Evolutionary conservation across 2,113 vertebrate species (phyloP).

Genomic region (Myotis davidii): DNA sequence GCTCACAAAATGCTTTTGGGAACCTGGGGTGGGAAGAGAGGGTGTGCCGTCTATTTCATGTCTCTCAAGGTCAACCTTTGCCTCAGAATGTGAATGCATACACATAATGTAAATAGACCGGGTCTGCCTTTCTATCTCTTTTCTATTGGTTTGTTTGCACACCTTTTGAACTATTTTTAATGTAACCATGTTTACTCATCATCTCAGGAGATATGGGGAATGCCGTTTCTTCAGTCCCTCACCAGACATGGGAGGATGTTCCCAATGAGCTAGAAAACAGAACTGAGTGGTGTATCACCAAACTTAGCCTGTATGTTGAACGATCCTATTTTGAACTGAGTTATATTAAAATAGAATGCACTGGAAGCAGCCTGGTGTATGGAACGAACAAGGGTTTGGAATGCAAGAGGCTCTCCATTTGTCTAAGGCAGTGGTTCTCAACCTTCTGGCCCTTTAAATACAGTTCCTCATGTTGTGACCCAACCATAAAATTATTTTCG

Average conservation of each 20-base stretch:
- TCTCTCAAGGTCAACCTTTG: not conserved
- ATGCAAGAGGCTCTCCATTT: not conserved
- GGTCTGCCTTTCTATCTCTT: not conserved
- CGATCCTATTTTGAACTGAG: not conserved
- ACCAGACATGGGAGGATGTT: slow-evolving; percentile 24
- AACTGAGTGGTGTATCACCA: slow-evolving; percentile 31
- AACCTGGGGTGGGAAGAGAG: not conserved
- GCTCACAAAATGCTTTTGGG: not conserved
- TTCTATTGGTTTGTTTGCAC: not conserved
- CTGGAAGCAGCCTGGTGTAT: not conserved
- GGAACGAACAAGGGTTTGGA: not conserved
- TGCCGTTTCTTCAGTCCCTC: slow-evolving; percentile 55
- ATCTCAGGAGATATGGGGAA: slow-evolving; percentile 35
- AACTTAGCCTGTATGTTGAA: slow-evolving; percentile 51
- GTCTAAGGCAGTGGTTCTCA: too few species aligned
- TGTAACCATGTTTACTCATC: slow-evolving; percentile 17
- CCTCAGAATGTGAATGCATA: not conserved
- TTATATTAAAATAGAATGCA: slow-evolving; percentile 37
- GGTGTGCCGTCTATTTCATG: not conserved
- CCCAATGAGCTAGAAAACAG: slow-evolving; percentile 63
- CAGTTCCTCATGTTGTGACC: too few species aligned
- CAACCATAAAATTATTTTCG: too few species aligned
- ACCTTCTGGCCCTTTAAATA: too few species aligned
- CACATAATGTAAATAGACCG: not conserved
- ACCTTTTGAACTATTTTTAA: slow-evolving; percentile 50